Evolutionary conservation across 2,113 vertebrate species (phyloP), one percentile per base, ranked within the genome.

Genomic region (Channa maculata): DNA sequence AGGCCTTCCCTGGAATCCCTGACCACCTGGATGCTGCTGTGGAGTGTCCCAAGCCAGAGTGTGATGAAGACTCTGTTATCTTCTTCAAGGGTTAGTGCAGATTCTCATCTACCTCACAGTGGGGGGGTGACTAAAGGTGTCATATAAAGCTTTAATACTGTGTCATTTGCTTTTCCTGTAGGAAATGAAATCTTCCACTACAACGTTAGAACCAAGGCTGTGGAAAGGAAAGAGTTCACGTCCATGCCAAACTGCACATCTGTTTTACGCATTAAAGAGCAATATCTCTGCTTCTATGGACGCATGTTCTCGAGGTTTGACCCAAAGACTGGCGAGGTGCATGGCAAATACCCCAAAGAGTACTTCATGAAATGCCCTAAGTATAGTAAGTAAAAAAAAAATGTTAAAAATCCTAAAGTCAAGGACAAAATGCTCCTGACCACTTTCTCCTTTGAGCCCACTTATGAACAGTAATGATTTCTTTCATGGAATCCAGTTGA

Each of bases 241-340:
- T 52, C 71, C 6, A 85, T 96, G 64, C 82, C 90, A 12, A 90
- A 91, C 65, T 97, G 96, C 83, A 88, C 93, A 0, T 90, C 94
- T 0, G 95, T 95, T 1, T 78, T 94, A 65, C 91, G 92, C 72
- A 96, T 93, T 87, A 76, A 95, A 69, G 93, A 84, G 8, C 93
- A 94, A 55, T 95, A 94, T 76, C 97, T 94, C 88, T 97, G 96
- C 85, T 94, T 97, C 87, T 94, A 87, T 43, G 95, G 95, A 6
- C 89, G 93, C 78, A 41, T 50, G 9, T 96, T 96, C 90, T 88
- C 89, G 62, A 95, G 94, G 69, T 97, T 97, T 14, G 3, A 96
- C 76, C 96, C 96, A 0, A 75, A 88, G 61, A 94, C 89, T 0
- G 95, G 95, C 0, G 63, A 91, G 0, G 93, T 95, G 49, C 81